Conservation (phyloP, 2,113 vertebrate genomes). For the Procapra przewalskii region DNA sequence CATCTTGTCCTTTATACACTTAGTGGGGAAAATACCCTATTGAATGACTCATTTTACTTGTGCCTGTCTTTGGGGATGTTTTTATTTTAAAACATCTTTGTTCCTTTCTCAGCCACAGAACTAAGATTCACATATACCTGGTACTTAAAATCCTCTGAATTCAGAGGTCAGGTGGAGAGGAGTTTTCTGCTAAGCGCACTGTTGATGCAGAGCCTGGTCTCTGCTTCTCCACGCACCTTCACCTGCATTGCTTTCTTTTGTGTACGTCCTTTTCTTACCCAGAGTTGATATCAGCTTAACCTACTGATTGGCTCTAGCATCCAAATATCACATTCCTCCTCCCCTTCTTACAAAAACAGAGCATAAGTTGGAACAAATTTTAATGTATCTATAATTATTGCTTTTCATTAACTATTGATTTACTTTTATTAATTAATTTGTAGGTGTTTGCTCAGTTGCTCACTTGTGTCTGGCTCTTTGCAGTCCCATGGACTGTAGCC, state of each 20-base stretch:
- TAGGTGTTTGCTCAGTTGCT: not conserved
- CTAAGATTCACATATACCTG: not conserved
- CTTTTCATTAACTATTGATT: not conserved
- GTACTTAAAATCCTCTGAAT: not conserved
- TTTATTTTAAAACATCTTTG: not conserved
- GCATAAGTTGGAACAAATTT: not conserved
- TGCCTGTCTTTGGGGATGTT: not conserved
- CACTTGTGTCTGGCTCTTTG: not conserved
- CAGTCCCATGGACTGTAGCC: not conserved
- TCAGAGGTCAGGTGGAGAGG: not conserved
- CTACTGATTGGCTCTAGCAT: not conserved
- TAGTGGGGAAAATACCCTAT: rapidly evolving
- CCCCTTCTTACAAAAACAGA: not conserved
- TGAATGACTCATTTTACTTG: not conserved
- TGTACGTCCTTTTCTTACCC: not conserved
- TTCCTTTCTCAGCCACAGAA: not conserved
- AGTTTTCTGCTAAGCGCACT: not conserved
- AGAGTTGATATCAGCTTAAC: not conserved
- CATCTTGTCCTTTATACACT: not conserved
- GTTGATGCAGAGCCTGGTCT: not conserved
- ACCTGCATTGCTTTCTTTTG: not conserved
- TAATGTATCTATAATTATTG: not conserved
- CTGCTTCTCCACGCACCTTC: not conserved
- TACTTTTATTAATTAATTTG: not conserved
- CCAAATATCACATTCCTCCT: not conserved